phyloP scores from a whole-genome alignment of 2,888 invertebrate species.

The Eupithecia dodoneata region DNA sequence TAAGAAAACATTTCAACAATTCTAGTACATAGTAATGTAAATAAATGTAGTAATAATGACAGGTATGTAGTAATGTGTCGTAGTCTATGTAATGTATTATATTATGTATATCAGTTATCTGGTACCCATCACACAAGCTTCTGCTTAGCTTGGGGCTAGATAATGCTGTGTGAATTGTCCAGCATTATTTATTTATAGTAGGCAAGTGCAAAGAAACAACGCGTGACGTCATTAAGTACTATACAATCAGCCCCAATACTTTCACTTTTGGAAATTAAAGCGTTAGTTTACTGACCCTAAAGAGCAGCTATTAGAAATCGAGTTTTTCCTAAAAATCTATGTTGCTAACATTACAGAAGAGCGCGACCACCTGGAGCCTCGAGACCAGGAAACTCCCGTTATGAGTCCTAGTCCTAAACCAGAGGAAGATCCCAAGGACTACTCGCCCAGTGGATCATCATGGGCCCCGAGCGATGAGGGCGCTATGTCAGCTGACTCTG shows the following conservation, averaged over 20 bases:
- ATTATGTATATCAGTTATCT: too few relatives aligned
- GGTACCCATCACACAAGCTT: too few relatives aligned
- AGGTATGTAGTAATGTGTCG: too few relatives aligned
- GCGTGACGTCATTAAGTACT: neutral
- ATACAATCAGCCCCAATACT: neutral
- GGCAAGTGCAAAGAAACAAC: neutral
- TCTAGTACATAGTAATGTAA: neutral
- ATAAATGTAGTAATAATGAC: too few relatives aligned
- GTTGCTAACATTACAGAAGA: conserved; percentile 44
- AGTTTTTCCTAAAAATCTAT: neutral
- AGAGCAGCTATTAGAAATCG: neutral
- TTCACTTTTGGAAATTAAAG: neutral
- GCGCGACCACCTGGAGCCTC: conserved; percentile 47
- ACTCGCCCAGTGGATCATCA: conserved; percentile 65
- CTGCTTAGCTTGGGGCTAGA: too few relatives aligned
- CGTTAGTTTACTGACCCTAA: neutral
- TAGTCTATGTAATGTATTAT: too few relatives aligned
- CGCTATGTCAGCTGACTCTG: conserved; percentile 56
- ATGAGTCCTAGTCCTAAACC: conserved; percentile 52
- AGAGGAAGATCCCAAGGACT: conserved; percentile 60
- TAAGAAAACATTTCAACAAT: neutral
- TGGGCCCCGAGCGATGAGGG: conserved; percentile 70
- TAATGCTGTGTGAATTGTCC: too few relatives aligned
- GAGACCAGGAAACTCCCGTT: conserved; percentile 40
- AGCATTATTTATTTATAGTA: too few relatives aligned